Percentiles rank a stretch among this genome's conserved stretches.
These are phyloP conservation scores for Sminthopsis crassicaudata DNA, from an alignment of 2,113 vertebrate species.

Conservation along the genomic window DNA sequence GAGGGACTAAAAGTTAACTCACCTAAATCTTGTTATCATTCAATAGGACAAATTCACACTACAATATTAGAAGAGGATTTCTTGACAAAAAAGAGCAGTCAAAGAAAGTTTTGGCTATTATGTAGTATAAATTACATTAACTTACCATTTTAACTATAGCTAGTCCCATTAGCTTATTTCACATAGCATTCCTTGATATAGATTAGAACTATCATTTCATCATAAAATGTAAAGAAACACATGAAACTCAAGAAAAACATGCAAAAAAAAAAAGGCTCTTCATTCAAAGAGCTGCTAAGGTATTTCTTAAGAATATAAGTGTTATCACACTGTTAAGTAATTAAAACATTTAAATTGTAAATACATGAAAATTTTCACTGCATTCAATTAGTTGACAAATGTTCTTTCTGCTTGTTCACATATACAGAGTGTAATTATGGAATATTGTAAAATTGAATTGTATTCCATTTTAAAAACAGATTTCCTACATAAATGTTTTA, in stretches of 20 bases:
- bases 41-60: constrained; percentile 16
- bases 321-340: constrained; percentile 31
- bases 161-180: not conserved
- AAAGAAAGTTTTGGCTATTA: not conserved
- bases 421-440: not conserved
- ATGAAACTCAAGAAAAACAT: not conserved
- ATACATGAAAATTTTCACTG: constrained; percentile 18
- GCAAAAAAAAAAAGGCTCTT: constrained; percentile 44
- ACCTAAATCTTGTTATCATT: not conserved
- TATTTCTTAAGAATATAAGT: constrained; percentile 25
- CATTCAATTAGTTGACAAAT: not conserved
- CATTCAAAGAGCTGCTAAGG: constrained; percentile 20
- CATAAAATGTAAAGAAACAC: constrained; percentile 14
- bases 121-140: constrained; percentile 5
- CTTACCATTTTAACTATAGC: not conserved
- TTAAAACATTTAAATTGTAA: constrained; percentile 43
- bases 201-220: constrained; percentile 29
- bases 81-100: constrained; percentile 6
- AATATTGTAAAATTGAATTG: not conserved
- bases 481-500: not conserved
- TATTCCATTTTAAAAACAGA: not conserved
- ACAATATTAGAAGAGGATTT: constrained; percentile 16
- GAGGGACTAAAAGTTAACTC: constrained; percentile 80
- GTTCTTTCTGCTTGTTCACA: not conserved
- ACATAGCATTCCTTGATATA: not conserved